Evolutionary conservation across 2,888 invertebrate species (phyloP).

Genomic region (Terebella lapidaria): DNA sequence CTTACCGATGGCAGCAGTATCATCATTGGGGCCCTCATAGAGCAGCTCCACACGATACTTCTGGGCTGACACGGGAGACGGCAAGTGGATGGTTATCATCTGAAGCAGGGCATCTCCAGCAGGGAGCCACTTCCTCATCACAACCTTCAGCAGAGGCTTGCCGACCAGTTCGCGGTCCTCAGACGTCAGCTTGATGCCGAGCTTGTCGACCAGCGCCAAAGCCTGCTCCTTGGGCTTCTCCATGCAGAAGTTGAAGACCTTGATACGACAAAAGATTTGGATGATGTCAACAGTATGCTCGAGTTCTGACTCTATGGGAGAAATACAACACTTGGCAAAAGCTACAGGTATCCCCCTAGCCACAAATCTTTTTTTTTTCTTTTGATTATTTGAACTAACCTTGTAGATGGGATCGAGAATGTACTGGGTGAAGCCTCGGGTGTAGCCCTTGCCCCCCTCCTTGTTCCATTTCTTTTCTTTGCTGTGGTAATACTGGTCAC

Average conservation of each 20-base stretch:
- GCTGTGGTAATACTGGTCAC: slow-evolving; percentile 97
- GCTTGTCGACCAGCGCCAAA: slow-evolving; percentile 77
- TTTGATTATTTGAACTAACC: too few relatives aligned
- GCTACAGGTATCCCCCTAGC: too few relatives aligned
- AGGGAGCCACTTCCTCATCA: slow-evolving; percentile 99
- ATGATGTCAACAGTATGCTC: background rate
- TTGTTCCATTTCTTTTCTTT: slow-evolving; percentile 82
- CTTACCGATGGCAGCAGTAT: slow-evolving; percentile 80
- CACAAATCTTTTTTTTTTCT: too few relatives aligned
- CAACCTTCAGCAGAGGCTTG: slow-evolving; percentile 84
- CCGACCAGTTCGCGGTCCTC: slow-evolving; percentile 97
- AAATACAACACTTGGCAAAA: too few relatives aligned
- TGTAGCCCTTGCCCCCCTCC: slow-evolving; percentile 58
- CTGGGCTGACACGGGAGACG: slow-evolving; percentile 97
- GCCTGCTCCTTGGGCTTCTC: slow-evolving; percentile 93
- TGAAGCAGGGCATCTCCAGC: slow-evolving; percentile 99
- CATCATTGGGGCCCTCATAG: slow-evolving; percentile 97
- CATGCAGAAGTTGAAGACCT: slow-evolving; percentile 78
- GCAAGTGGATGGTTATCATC: slow-evolving; percentile 99
- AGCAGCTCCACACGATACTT: slow-evolving; percentile 98
- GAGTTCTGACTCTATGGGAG: too few relatives aligned
- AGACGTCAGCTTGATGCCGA: slow-evolving; percentile 83
- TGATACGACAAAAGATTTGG: background rate
- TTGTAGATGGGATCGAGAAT: slow-evolving; percentile 98
- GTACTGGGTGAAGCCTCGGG: slow-evolving; percentile 96